These are phyloP conservation scores for Rhingia campestris DNA, from an alignment of 2,888 invertebrate genomes.

Conservation along the genomic window DNA sequence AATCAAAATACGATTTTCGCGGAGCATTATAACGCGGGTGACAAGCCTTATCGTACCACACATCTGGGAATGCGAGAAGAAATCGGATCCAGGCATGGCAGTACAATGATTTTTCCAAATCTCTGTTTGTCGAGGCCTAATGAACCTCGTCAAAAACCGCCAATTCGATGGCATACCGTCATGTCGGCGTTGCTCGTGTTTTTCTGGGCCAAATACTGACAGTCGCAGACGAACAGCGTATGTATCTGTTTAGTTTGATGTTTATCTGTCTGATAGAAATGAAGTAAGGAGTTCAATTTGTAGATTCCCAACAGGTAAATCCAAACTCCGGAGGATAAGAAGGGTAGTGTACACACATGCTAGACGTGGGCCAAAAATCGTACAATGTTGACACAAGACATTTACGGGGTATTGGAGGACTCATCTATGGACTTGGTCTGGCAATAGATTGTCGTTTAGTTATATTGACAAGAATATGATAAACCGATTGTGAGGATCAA, in stretches of 20 bases:
- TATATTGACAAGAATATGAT: conserved; percentile 41
- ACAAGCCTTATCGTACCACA: conserved; percentile 26
- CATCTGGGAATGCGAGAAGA: conserved; percentile 1
- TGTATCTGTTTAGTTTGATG: conserved; percentile 33
- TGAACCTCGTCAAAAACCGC: conserved; percentile 73
- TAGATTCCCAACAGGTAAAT: conserved; percentile 68
- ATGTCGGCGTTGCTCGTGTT: conserved; percentile 16
- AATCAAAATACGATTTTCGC: conserved; percentile 80
- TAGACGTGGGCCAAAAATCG: conserved; percentile 7
- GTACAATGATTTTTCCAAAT: conserved; percentile 53
- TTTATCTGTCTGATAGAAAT: conserved; percentile 46
- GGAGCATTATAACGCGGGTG: conserved; percentile 74
- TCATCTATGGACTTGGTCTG: conserved; percentile 29
- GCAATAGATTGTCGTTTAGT: conserved; percentile 11
- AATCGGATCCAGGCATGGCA: conserved; percentile 39
- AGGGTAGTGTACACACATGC: conserved; percentile 9
- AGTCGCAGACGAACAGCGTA: background rate
- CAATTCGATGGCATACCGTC: conserved; percentile 54
- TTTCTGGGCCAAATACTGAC: background rate
- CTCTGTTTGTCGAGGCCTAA: conserved; percentile 67
- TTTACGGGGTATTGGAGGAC: conserved; percentile 30
- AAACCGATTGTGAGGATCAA: conserved; percentile 29
- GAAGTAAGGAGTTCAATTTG: conserved; percentile 12
- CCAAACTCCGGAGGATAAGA: conserved; percentile 40
- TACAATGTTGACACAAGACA: conserved; percentile 61